Percentiles rank a stretch among this genome's conserved stretches.
These are phyloP conservation scores for Odocoileus hemionus DNA, from an alignment of 2,113 vertebrate genomes.

Conservation along the genomic window DNA sequence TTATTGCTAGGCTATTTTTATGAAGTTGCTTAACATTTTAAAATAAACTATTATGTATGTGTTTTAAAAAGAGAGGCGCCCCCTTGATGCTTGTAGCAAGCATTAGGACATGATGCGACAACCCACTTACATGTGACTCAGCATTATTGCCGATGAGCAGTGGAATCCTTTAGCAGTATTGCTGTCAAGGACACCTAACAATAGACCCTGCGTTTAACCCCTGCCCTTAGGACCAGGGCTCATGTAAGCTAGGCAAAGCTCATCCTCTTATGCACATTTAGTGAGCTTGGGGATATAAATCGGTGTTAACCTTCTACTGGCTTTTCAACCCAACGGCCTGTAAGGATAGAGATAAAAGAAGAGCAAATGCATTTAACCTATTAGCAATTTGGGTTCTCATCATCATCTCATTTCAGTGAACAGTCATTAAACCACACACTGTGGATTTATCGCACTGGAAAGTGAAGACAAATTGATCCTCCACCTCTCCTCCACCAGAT, in stretches of 20 bases:
- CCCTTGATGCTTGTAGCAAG: background rate
- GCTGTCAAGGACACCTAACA: background rate
- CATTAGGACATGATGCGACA: background rate
- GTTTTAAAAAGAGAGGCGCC: background rate
- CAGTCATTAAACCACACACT: background rate
- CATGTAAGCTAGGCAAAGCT: background rate
- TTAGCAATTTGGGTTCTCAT: background rate
- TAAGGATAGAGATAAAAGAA: background rate
- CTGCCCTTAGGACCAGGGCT: background rate
- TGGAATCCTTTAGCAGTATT: background rate
- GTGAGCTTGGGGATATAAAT: background rate
- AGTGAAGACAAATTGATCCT: background rate
- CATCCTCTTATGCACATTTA: background rate
- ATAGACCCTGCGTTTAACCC: background rate
- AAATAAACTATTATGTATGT: background rate
- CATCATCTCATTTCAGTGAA: background rate
- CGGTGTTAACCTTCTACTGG: background rate
- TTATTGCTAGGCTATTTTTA: background rate
- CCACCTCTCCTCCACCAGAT: background rate
- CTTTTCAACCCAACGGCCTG: background rate
- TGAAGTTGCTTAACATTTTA: background rate
- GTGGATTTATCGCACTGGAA: background rate
- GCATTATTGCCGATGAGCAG: background rate
- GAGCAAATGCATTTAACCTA: background rate
- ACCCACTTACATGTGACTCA: background rate